Evolutionary conservation across 2,888 invertebrate genomes (phyloP).

Genomic region (Coleophora flavipennella): DNA sequence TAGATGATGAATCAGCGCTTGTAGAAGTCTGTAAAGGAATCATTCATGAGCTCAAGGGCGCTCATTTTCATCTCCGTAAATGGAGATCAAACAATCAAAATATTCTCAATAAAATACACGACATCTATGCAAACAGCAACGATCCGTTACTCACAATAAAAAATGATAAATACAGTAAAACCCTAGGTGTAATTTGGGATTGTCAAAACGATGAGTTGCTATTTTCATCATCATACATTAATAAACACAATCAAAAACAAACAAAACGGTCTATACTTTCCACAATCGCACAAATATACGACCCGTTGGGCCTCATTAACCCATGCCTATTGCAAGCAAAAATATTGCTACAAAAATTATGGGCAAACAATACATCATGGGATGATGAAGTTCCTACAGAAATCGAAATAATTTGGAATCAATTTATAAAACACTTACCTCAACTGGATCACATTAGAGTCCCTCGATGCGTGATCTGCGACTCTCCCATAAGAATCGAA

Average conservation of each 20-base stretch:
- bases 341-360: conserved; percentile 8
- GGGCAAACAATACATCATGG: conserved; percentile 8
- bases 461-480: conserved; percentile 3
- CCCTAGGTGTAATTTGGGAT: conserved; percentile 15
- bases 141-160: conserved; percentile 10
- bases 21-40: conserved; percentile 6
- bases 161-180: conserved; percentile 10
- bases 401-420: conserved; percentile 1
- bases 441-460: conserved; percentile 3
- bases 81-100: conserved; percentile 18
- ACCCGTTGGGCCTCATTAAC: conserved; percentile 8
- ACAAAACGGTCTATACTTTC: conserved; percentile 3
- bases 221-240: conserved; percentile 3
- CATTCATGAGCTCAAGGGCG: conserved; percentile 13
- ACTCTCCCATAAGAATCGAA: not conserved
- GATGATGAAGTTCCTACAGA: conserved; percentile 6
- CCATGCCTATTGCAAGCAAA: conserved; percentile 7
- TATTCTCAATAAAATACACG: conserved; percentile 3
- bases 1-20: conserved; percentile 7
- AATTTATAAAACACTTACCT: conserved; percentile 2
- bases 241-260: not conserved
- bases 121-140: not conserved
- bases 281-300: conserved; percentile 9
- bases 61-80: conserved; percentile 17
- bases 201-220: conserved; percentile 8